Percentiles rank a stretch among this genome's conserved stretches.
Evolutionary conservation across 2,888 invertebrate genomes (phyloP).

Genomic region (Opisthograptis luteolata): DNA sequence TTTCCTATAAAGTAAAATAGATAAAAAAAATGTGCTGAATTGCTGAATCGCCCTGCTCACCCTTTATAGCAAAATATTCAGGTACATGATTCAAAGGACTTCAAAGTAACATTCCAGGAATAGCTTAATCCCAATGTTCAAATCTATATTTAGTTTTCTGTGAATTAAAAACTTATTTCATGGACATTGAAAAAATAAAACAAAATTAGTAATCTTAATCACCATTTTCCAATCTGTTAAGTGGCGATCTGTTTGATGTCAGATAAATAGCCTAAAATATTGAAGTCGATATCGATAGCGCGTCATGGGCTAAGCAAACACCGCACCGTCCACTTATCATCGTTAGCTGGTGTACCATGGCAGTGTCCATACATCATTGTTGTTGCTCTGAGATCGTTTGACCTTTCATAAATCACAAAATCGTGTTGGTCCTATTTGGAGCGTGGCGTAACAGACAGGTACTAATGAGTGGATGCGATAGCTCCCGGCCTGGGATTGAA

Average conservation of each 20-base stretch:
- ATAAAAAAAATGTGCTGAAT: no score
- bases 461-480: constrained; percentile 60
- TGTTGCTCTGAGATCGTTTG: constrained; percentile 28
- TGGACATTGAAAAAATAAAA: no score
- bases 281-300: constrained; percentile 8
- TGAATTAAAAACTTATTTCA: no score
- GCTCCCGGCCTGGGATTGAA: constrained; percentile 32
- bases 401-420: constrained; percentile 47
- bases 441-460: constrained; percentile 54
- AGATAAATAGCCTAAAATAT: constrained; percentile 3
- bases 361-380: constrained; percentile 24
- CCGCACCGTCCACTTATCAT: constrained; percentile 26
- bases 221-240: background rate
- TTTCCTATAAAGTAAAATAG: no score
- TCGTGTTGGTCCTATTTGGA: constrained; percentile 55
- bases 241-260: constrained; percentile 1
- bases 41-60: no score
- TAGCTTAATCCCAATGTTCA: no score
- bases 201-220: background rate
- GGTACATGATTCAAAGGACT: no score
- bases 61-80: no score
- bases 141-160: no score
- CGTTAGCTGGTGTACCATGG: constrained; percentile 16
- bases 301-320: constrained; percentile 23
- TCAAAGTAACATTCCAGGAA: no score